Evolutionary conservation across 2,113 vertebrate genomes (phyloP).

Genomic region (Pontoporia blainvillei): DNA sequence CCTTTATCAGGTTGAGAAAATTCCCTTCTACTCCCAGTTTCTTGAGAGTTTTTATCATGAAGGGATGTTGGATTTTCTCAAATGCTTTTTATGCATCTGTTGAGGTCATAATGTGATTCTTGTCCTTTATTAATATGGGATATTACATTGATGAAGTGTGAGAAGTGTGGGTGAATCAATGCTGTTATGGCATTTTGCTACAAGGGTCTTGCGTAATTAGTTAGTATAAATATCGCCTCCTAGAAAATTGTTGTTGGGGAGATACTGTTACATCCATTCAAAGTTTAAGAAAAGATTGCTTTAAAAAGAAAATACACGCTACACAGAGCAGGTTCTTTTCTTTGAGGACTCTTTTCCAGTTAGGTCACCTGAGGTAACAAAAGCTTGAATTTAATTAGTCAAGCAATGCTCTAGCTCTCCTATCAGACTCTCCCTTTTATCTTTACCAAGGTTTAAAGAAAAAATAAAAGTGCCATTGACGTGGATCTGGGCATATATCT

Average conservation of each 20-base stretch:
- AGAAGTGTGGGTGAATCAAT: background rate
- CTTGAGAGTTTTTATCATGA: background rate
- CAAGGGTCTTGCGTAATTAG: background rate
- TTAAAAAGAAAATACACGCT: background rate
- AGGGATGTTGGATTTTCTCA: background rate
- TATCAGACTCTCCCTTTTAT: background rate
- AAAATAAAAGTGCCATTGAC: background rate
- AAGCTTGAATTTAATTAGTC: slow-evolving; percentile 3
- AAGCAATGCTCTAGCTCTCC: background rate
- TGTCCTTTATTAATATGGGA: background rate
- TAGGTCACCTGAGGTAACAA: background rate
- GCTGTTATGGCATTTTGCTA: background rate
- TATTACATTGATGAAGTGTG: background rate
- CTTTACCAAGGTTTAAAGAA: background rate
- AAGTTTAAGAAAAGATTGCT: background rate
- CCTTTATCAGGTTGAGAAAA: background rate
- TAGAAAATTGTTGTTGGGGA: background rate
- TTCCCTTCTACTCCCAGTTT: background rate
- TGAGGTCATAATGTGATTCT: background rate
- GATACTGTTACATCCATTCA: background rate
- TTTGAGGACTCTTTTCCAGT: background rate
- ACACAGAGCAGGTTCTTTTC: background rate
- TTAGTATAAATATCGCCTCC: background rate
- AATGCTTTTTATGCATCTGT: background rate
- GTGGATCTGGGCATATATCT: background rate